Evolutionary conservation across 2,113 vertebrate species (phyloP).

Genomic region (Dascyllus trimaculatus): DNA sequence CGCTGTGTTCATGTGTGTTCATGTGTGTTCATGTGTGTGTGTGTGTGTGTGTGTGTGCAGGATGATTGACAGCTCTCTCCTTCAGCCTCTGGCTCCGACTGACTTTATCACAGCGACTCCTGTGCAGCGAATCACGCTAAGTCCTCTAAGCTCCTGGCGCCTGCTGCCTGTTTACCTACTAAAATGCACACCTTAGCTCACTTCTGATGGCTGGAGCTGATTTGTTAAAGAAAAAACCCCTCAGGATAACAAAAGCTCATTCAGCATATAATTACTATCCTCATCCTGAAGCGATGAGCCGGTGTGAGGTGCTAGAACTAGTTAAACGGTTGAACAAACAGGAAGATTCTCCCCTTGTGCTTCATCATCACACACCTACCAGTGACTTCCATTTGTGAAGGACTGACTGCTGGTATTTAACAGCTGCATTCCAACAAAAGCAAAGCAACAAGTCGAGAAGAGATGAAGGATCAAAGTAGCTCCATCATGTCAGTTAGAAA

Average conservation of each 20-base stretch:
- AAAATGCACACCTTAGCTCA: slow-evolving; percentile 63
- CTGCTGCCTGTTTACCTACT: slow-evolving; percentile 62
- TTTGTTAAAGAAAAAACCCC: slow-evolving; percentile 38
- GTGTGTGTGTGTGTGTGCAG: slow-evolving; percentile 10
- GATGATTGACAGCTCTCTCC: slow-evolving; percentile 64
- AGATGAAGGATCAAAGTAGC: too few species aligned
- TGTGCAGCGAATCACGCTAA: slow-evolving; percentile 50
- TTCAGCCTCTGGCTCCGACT: slow-evolving; percentile 20
- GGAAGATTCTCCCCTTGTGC: slow-evolving; percentile 9
- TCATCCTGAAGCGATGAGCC: slow-evolving; percentile 59
- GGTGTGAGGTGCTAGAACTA: slow-evolving; percentile 49
- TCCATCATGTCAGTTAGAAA: too few species aligned
- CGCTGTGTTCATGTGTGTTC: not conserved
- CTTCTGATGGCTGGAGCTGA: slow-evolving; percentile 58
- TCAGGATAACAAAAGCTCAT: slow-evolving; percentile 51
- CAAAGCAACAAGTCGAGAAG: too few species aligned
- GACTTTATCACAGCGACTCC: slow-evolving; percentile 56
- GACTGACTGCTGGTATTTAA: too few species aligned
- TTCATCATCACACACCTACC: slow-evolving; percentile 35
- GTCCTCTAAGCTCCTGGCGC: slow-evolving; percentile 61
- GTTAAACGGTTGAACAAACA: slow-evolving; percentile 54
- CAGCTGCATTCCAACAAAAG: too few species aligned
- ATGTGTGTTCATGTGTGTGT: not conserved
- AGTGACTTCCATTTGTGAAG: not conserved
- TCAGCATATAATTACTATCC: slow-evolving; percentile 64